phyloP scores from a whole-genome alignment of 2,113 vertebrate species.

The Turdus rufiventris region DNA sequence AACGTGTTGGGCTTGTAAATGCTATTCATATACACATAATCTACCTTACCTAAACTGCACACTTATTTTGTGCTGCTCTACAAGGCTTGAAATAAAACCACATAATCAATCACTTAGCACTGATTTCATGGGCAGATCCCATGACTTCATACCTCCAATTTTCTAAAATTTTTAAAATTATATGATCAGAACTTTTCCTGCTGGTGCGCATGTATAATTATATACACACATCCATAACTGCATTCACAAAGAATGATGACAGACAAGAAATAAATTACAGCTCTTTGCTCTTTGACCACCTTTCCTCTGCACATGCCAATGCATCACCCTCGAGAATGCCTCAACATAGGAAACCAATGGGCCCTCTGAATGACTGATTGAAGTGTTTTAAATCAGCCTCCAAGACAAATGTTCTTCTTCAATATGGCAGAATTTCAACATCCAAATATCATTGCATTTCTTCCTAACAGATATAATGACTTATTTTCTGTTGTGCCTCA shows the following conservation, averaged over 20 bases:
- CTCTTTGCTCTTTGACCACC: neutral
- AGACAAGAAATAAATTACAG: neutral
- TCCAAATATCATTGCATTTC: neutral
- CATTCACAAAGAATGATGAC: neutral
- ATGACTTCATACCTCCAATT: neutral
- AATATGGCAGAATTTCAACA: neutral
- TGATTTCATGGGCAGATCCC: neutral
- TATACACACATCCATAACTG: neutral
- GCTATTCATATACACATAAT: neutral
- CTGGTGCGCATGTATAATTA: neutral
- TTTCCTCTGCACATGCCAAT: neutral
- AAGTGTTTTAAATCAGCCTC: neutral
- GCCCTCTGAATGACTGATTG: neutral
- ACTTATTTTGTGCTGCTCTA: neutral
- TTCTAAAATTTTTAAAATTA: accelerated
- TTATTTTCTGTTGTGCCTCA: neutral
- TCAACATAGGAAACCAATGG: neutral
- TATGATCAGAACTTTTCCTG: neutral
- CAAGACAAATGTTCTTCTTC: neutral
- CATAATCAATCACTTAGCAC: neutral
- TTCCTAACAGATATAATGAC: neutral
- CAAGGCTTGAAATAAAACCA: neutral
- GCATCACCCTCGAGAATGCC: neutral
- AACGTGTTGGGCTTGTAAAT: neutral
- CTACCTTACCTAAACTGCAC: neutral